phyloP scores from a whole-genome alignment of 2,888 invertebrate genomes.

The Nomada hirtipes region DNA sequence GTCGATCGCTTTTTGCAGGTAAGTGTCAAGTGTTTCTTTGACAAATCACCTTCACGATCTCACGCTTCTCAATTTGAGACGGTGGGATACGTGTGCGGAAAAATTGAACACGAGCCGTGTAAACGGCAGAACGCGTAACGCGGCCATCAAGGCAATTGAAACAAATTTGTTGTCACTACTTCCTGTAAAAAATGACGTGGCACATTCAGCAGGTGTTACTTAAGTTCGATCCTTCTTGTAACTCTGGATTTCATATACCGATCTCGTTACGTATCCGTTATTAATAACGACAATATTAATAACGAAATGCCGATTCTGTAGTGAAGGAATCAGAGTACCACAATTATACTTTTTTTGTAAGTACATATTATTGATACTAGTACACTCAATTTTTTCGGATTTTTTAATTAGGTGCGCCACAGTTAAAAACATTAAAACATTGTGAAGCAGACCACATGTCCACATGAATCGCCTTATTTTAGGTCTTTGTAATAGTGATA shows the following conservation, averaged over 20 bases:
- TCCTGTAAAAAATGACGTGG: constrained; percentile 74
- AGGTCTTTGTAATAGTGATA: too few species aligned
- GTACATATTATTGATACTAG: too few species aligned
- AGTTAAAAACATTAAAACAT: too few species aligned
- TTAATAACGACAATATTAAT: too few species aligned
- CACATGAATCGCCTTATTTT: too few species aligned
- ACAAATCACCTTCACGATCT: constrained; percentile 43
- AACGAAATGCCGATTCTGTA: too few species aligned
- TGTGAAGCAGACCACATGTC: too few species aligned
- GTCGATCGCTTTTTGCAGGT: background rate
- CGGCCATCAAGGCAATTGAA: constrained; percentile 14
- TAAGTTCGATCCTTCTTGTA: constrained; percentile 1
- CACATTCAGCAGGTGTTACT: constrained; percentile 63
- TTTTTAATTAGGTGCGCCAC: too few species aligned
- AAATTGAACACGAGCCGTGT: background rate
- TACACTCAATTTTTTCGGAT: too few species aligned
- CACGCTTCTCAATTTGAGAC: background rate
- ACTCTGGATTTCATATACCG: too few species aligned
- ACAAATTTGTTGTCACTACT: constrained; percentile 68
- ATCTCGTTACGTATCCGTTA: constrained; percentile 42
- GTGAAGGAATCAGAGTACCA: too few species aligned
- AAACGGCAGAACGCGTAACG: background rate
- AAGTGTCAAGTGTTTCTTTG: constrained; percentile 20
- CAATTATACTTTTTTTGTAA: too few species aligned
- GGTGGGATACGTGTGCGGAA: background rate